Base-by-base conservation (phyloP, 2,888 invertebrate genomes). In the Rhingia campestris region DNA sequence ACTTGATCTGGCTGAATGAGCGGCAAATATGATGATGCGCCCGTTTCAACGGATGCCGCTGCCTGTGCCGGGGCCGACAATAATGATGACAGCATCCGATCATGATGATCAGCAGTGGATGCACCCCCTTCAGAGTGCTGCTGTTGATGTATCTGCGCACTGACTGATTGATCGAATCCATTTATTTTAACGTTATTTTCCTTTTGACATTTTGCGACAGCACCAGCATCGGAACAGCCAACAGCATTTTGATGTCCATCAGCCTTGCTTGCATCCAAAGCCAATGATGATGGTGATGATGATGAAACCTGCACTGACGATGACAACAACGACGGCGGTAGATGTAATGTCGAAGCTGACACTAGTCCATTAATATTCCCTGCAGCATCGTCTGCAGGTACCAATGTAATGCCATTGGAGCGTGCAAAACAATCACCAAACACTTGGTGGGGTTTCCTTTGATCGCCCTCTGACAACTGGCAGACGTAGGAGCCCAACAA, bases 151-250 rank as follows among this genome's bases (percentile, higher is more conserved):
- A 89, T 88, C 88, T 89, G 87, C 88, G 43, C 70, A 54, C 87
- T 88, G 89, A 88, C 89, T 90, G 90, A 90, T 90, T 89, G 90
- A 90, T 89, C 88, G 90, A 88, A 88, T 86, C 87, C 88, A 90
- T 89, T 89, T 87, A 88, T 88, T 89, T 89, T 89, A 85, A 74
- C 86, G 77, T 85, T 84, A 88, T 89, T 88, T 88, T 88, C 87
- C 86, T 87, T 88, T 88, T 87, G 87, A 86, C 86, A 72, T 61
- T 67, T 63, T 61, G 85, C 81, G 49, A 56, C 56, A 63, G 69
- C 37, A 64, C 45, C 80, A 66, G 39, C 73, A 63, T 14, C 58
- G 33, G 7, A 12, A 56, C 63, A 69, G 10, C 30, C 66, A 54
- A 47, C 63, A 58, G 51, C 72, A 72, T 72, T 75, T 75, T 69